Conservation (phyloP, 2,888 invertebrate species). For the Netelia melanura region DNA sequence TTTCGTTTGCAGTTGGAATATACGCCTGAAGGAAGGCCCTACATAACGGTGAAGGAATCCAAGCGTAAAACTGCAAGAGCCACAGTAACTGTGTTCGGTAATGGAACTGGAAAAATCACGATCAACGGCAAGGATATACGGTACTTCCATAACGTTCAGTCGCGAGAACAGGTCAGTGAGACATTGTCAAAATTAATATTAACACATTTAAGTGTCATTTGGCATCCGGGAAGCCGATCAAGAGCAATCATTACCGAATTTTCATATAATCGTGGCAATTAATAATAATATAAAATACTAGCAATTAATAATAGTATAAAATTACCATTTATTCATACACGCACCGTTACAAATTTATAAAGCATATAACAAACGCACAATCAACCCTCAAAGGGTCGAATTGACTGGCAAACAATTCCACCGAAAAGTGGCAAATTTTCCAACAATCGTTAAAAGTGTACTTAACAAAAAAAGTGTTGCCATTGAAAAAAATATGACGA, state of each 20-base stretch:
- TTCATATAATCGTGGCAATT: neutral
- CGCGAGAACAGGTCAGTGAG: constrained; percentile 90
- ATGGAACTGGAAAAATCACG: constrained; percentile 93
- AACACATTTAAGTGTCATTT: neutral
- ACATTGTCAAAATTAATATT: neutral
- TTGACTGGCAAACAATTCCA: neutral
- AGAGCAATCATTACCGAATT: neutral
- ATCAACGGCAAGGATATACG: constrained; percentile 93
- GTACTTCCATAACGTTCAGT: constrained; percentile 90
- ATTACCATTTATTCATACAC: neutral
- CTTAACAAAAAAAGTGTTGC: neutral
- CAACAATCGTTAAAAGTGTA: too few relatives aligned
- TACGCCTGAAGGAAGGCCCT: constrained; percentile 90
- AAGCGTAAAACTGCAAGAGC: constrained; percentile 90
- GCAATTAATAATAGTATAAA: neutral
- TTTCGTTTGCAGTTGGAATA: constrained; percentile 86
- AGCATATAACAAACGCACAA: neutral
- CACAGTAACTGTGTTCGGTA: constrained; percentile 91
- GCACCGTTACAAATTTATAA: neutral
- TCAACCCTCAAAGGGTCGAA: too few relatives aligned
- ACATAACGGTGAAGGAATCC: constrained; percentile 87
- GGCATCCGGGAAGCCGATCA: too few relatives aligned
- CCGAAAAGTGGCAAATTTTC: neutral
- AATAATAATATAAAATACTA: neutral
- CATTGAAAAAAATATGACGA: neutral